phyloP scores from a whole-genome alignment of 2,797 vertebrate genomes.

The Siniperca obscura region DNA sequence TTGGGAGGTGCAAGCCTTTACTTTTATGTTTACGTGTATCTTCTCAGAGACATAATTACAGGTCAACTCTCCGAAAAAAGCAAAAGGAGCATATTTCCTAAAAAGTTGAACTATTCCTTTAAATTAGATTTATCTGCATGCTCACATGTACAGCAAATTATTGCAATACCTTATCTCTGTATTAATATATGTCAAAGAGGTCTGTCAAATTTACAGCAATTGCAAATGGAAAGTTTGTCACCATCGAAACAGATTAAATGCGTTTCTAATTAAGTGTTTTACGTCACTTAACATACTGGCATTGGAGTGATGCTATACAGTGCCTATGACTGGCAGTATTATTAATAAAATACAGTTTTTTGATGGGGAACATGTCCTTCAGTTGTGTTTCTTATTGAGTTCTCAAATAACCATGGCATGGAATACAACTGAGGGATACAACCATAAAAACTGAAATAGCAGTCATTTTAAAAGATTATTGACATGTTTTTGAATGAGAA shows the following conservation, averaged over 20 bases:
- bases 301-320: not conserved
- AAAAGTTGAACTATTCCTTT: not conserved
- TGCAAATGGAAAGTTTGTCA: not conserved
- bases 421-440: not conserved
- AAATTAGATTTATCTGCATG: not conserved
- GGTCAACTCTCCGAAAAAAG: not conserved
- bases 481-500: slow-evolving; percentile 39
- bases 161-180: not conserved
- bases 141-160: not conserved
- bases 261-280: not conserved
- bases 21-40: not conserved
- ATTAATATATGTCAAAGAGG: not conserved
- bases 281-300: not conserved
- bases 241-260: not conserved
- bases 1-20: not conserved
- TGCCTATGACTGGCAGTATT: slow-evolving; percentile 3
- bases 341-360: not conserved
- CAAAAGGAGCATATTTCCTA: not conserved
- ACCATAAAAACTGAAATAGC: slow-evolving; percentile 9
- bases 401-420: not conserved
- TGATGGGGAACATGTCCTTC: slow-evolving; percentile 11
- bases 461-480: slow-evolving; percentile 38
- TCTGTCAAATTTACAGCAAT: not conserved
- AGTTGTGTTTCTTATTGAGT: slow-evolving; percentile 10
- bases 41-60: not conserved